phyloP scores from a whole-genome alignment of 2,797 vertebrate species.

The Erpetoichthys calabaricus region DNA sequence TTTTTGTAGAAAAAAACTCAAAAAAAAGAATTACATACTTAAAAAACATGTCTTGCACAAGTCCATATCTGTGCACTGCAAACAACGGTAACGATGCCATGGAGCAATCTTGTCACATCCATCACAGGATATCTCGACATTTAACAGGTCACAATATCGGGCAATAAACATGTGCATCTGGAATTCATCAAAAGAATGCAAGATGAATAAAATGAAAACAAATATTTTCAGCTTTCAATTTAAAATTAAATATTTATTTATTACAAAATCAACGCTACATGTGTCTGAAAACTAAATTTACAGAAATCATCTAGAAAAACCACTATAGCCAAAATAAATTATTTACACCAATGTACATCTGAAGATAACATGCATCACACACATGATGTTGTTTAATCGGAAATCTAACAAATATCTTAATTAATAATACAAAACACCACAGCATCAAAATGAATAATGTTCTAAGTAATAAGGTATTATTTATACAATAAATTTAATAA shows the following conservation, averaged over 20 bases:
- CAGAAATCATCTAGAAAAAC: not conserved
- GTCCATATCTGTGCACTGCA: slow-evolving; percentile 96
- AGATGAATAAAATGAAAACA: not conserved
- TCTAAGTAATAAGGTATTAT: not conserved
- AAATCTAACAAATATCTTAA: not conserved
- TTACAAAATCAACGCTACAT: not conserved
- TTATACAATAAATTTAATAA: not conserved
- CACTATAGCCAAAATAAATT: no score
- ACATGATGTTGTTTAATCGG: no score
- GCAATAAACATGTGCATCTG: slow-evolving; percentile 99
- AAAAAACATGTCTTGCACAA: slow-evolving; percentile 94
- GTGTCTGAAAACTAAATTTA: not conserved
- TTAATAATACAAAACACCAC: not conserved
- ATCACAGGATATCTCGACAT: slow-evolving; percentile 91
- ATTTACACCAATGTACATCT: no score
- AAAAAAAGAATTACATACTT: slow-evolving; percentile 52
- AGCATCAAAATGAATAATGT: not conserved
- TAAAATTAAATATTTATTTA: not conserved
- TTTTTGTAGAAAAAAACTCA: no score
- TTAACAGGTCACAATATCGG: slow-evolving; percentile 85
- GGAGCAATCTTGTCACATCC: slow-evolving; percentile 90
- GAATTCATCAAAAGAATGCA: slow-evolving; percentile 5
- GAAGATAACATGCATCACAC: no score
- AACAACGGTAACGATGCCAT: slow-evolving; percentile 86
- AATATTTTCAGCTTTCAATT: not conserved